Base-by-base conservation (phyloP, 2,888 invertebrate species). In the Acleris holmiana region DNA sequence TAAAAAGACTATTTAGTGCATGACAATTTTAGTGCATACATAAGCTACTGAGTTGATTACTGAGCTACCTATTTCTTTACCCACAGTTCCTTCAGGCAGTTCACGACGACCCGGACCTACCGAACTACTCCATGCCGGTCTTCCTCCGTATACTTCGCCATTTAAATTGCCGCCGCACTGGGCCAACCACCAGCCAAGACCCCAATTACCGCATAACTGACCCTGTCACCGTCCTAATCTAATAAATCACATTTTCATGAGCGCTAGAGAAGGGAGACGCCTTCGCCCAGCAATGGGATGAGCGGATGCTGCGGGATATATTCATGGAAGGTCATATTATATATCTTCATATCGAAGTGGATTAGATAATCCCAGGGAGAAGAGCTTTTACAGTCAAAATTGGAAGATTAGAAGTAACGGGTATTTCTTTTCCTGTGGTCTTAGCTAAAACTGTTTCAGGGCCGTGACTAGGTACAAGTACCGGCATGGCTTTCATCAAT, bases 241-340 rank as follows among this genome's bases (percentile, higher is more conserved):
- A 50, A 10, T 59, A 59, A 59, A n/a, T 41, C 1, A 5, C 10
- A 29, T 29, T n/a, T n/a, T 7, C 21, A 7, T 49, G 48, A 18
- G 48, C 10, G n/a, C 8, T 7, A 15, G 50, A 4, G 59, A 50
- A 50, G 25, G 18, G 41, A n/a, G 15, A 50, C n/a, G 59, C 44
- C 41, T 49, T 58, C 6, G 44, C 49, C 48, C 48, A 49, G 48
- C 15, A 44, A 59, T 44, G 50, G 50, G 59, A 59, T 18, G 58
- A 58, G 58, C 58, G n/a, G 58, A 49, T 13, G 58, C 49, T 58
- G 56, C 25, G 2, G 59, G 50, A 17, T 50, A 49, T 23, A 21
- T 44, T 59, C 40, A 40, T 41, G 57, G 57, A 48, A 35, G 15
- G 57, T 19, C 4, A 35, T 23, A 23, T 29, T 29, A 8, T 56